Percentiles rank a stretch among this genome's conserved stretches.
Evolutionary conservation across 2,888 invertebrate species (phyloP).

Genomic region (Mythimna vitellina): DNA sequence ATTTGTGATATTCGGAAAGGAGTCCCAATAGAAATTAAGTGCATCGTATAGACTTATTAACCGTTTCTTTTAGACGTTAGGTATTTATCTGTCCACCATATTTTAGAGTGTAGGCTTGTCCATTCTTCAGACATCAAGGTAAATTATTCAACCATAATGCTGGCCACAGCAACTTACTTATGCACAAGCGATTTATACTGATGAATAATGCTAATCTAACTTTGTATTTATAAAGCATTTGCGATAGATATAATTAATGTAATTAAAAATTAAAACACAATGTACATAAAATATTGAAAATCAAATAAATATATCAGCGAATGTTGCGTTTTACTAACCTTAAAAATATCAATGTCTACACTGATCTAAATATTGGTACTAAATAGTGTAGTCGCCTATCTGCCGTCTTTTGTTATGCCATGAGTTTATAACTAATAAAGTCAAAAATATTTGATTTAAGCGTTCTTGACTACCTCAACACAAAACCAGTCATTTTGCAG

Average conservation of each 20-base stretch:
- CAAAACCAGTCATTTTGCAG: not conserved
- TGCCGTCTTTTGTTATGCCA: not conserved
- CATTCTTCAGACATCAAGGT: conserved; percentile 32
- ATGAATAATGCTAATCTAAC: not conserved
- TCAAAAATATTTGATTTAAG: not conserved
- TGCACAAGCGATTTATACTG: conserved; percentile 34
- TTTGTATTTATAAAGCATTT: conserved; percentile 13
- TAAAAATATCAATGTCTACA: not conserved
- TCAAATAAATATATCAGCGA: not conserved
- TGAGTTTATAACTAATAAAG: not conserved
- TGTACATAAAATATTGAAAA: conserved; percentile 1
- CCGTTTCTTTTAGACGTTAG: not conserved
- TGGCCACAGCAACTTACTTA: conserved; percentile 14
- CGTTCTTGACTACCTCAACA: not conserved
- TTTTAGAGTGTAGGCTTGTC: conserved; percentile 9
- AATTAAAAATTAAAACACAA: not conserved
- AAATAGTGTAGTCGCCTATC: not conserved
- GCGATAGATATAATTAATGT: conserved; percentile 22
- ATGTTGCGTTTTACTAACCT: conserved; percentile 12
- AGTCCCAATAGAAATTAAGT: not conserved
- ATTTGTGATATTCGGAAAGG: not conserved
- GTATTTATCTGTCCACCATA: not conserved
- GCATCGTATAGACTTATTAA: not conserved
- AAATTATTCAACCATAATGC: conserved; percentile 27
- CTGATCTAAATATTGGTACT: too few species aligned